These are phyloP conservation scores for Chiloscyllium plagiosum DNA, from an alignment of 2,113 vertebrate species.

Conservation along the genomic window DNA sequence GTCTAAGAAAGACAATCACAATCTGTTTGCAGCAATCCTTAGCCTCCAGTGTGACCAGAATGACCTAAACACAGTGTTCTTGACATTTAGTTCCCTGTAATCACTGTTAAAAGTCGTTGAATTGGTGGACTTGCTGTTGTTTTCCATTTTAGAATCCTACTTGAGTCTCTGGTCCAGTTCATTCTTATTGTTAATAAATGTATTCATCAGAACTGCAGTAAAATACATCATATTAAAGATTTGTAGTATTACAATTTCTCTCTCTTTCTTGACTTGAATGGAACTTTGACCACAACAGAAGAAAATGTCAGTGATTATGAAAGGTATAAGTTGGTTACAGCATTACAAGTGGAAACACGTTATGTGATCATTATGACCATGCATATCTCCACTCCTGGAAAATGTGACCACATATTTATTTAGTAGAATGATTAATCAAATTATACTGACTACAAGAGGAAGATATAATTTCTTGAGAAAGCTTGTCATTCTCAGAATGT, in stretches of 20 bases:
- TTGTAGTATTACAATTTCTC: not conserved
- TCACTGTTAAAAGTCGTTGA: constrained; percentile 16
- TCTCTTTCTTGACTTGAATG: not conserved
- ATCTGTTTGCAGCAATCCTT: constrained; percentile 26
- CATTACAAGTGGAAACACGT: not conserved
- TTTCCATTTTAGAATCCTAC: not conserved
- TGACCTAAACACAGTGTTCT: not conserved
- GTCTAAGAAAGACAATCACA: constrained; percentile 22
- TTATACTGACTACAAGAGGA: not conserved
- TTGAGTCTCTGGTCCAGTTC: not conserved
- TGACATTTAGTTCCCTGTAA: constrained; percentile 27
- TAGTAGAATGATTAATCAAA: not conserved
- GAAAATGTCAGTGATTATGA: constrained; percentile 2
- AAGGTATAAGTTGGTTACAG: not conserved
- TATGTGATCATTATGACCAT: not conserved
- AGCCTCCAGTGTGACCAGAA: not conserved
- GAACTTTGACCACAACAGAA: not conserved
- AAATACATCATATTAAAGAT: not conserved
- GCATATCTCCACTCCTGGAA: not conserved
- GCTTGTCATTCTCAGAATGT: not conserved
- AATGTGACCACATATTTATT: constrained; percentile 7
- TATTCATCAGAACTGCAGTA: not conserved
- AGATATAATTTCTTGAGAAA: not conserved
- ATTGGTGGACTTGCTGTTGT: not conserved
- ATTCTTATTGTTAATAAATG: not conserved